Conservation (phyloP, 2,888 invertebrate genomes). For the Cephus runcator region DNA sequence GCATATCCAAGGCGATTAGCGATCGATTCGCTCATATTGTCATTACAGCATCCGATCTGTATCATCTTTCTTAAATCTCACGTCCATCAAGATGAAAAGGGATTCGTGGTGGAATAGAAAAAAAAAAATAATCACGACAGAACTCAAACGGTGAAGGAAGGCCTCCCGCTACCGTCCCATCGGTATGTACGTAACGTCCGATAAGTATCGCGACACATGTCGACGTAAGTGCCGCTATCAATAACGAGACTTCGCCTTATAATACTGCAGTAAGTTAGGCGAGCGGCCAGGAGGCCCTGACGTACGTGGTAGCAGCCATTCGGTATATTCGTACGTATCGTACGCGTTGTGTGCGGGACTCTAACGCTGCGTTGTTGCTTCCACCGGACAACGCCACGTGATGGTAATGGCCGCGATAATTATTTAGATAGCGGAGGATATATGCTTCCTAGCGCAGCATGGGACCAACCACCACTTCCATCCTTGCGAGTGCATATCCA, state of each 20-base stretch:
- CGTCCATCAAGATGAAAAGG: background rate
- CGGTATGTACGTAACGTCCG: conserved; percentile 47
- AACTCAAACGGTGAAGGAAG: background rate
- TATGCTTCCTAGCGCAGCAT: conserved; percentile 60
- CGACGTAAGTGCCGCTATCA: conserved; percentile 58
- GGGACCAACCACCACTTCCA: conserved; percentile 52
- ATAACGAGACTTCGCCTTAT: conserved; percentile 35
- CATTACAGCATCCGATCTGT: background rate
- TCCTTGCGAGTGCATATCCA: background rate
- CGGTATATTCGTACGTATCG: conserved; percentile 5
- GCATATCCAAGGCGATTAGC: background rate
- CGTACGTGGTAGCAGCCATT: background rate
- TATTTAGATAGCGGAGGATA: conserved; percentile 61
- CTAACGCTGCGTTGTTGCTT: conserved; percentile 47
- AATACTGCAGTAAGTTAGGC: background rate
- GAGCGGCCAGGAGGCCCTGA: background rate
- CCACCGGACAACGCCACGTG: conserved; percentile 57
- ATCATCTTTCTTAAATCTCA: background rate
- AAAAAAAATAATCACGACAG: background rate
- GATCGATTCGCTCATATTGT: background rate
- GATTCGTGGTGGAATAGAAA: background rate
- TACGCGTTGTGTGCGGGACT: conserved; percentile 28
- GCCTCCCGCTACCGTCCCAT: conserved; percentile 1
- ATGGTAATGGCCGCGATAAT: conserved; percentile 61
- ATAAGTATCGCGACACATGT: conserved; percentile 62